Base-by-base conservation (phyloP, 92 coral and sea anemone genomes). In the Palythoa heliodiscus region DNA sequence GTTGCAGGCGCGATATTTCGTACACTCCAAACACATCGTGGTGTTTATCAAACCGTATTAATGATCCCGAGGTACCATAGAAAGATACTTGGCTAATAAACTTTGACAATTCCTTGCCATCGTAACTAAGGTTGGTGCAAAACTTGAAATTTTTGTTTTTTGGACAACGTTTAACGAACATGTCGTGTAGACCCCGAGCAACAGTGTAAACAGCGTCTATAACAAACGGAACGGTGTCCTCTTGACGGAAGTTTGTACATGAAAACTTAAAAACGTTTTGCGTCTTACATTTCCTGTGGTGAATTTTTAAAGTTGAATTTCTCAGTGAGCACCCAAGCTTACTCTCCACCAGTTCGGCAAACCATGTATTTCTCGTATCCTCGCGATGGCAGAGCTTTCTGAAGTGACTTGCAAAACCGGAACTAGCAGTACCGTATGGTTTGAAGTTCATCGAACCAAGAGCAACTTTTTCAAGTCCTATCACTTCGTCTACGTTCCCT, bases 201-300 rank as follows among this genome's bases (percentile, higher is more conserved):
- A 88, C 86, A 5, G 87, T 86, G 24, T 39, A 76, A 9, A 88
- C 91, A 20, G 86, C 87, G 77, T 88, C 91, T 38, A 88, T 67
- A 67, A 88, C 91, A 20, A 64, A 77, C 2, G 89, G 84, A 1
- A 80, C 84, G 17, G 84, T 80, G 24, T 80, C 84, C 19, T 80
- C 84, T 68, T 80, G 84, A 13, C 84, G 38, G 23, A 47, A 66
- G 2, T 66, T 66, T 6, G 23, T 29, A 15, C 43, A 37, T 47
- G 74, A 35, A 25, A 63, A 80, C 17, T 48, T 47, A 0, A 70
- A 43, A 22, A 80, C 16, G 73, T 47, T 80, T 22, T 80, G 74
- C 47, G 0, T 66, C 6, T 64, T 66, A 39, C 84, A 80, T 3
- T 43, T 24, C 52, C 73, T 70, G 61, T 52, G 58, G 43, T 80